These are phyloP conservation scores for Lepilemur septentrionalis DNA, from an alignment of 2,797 vertebrate species.

Conservation along the genomic window DNA sequence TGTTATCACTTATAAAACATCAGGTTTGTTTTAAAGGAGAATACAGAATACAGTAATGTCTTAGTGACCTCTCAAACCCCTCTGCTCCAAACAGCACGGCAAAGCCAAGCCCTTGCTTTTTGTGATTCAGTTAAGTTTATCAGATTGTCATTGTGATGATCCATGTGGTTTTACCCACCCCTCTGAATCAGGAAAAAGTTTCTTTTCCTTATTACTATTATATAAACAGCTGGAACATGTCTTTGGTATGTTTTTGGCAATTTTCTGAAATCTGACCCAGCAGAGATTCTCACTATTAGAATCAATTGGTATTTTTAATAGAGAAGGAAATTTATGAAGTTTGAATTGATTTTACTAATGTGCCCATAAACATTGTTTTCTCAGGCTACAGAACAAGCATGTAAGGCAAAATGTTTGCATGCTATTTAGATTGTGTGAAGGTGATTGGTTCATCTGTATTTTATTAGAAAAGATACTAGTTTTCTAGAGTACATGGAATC, in stretches of 20 bases:
- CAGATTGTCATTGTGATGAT: not conserved
- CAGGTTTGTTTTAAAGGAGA: slow-evolving; percentile 27
- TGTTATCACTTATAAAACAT: not conserved
- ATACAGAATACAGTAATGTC: not conserved
- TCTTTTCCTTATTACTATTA: not conserved
- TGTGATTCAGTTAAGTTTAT: not conserved
- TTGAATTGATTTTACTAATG: slow-evolving; percentile 23
- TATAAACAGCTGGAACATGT: not conserved
- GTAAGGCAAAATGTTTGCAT: not conserved
- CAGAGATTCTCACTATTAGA: not conserved
- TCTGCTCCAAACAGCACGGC: not conserved
- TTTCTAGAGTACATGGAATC: not conserved
- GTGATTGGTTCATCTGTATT: slow-evolving; percentile 12
- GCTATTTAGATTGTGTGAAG: not conserved
- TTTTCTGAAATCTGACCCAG: not conserved
- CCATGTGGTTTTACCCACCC: not conserved
- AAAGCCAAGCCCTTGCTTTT: not conserved
- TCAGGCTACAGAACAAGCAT: not conserved
- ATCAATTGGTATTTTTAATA: not conserved
- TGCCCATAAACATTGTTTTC: not conserved
- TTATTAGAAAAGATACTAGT: not conserved
- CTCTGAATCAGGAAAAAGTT: not conserved
- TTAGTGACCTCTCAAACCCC: not conserved
- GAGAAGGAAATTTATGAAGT: slow-evolving; percentile 44
- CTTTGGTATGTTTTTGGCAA: not conserved